Conservation (phyloP, 2,797 vertebrate species). For the Salarias fasciatus region DNA sequence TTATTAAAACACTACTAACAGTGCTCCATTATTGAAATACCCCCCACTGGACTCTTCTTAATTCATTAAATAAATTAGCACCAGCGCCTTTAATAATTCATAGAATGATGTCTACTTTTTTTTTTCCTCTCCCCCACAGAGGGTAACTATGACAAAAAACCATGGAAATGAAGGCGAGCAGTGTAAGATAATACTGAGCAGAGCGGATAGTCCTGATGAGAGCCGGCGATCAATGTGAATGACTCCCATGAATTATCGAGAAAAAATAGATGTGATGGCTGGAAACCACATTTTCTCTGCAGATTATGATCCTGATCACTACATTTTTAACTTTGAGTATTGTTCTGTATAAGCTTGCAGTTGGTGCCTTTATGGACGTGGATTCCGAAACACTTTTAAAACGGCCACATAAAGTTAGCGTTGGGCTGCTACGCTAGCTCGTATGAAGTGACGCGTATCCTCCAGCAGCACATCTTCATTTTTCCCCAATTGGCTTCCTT, state of each 20-base stretch:
- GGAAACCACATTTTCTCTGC: neutral
- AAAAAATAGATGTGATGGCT: neutral
- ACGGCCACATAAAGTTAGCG: slow-evolving; percentile 10
- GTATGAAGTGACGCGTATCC: slow-evolving; percentile 19
- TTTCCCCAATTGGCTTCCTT: slow-evolving; percentile 53
- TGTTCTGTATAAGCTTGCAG: neutral
- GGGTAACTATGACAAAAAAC: slow-evolving; percentile 66
- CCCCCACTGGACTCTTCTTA: slow-evolving; percentile 87
- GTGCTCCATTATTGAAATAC: slow-evolving; percentile 91
- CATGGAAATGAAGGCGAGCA: slow-evolving; percentile 47
- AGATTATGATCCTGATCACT: neutral
- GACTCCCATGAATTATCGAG: slow-evolving; percentile 11
- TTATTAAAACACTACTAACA: slow-evolving; percentile 90
- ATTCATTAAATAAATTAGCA: slow-evolving; percentile 92
- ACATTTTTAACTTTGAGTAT: slow-evolving; percentile 8
- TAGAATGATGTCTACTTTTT: slow-evolving; percentile 77
- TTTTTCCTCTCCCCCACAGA: slow-evolving; percentile 55
- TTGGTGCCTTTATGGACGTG: neutral
- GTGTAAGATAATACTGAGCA: slow-evolving; percentile 45
- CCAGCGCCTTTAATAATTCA: slow-evolving; percentile 89
- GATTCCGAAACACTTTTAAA: neutral
- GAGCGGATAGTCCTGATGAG: slow-evolving; percentile 20
- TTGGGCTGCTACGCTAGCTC: slow-evolving; percentile 4
- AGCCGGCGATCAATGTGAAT: slow-evolving; percentile 19
- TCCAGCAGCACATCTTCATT: slow-evolving; percentile 60